phyloP scores from a whole-genome alignment of 1,140 invertebrate species.

The Mesaphorura yosii region DNA sequence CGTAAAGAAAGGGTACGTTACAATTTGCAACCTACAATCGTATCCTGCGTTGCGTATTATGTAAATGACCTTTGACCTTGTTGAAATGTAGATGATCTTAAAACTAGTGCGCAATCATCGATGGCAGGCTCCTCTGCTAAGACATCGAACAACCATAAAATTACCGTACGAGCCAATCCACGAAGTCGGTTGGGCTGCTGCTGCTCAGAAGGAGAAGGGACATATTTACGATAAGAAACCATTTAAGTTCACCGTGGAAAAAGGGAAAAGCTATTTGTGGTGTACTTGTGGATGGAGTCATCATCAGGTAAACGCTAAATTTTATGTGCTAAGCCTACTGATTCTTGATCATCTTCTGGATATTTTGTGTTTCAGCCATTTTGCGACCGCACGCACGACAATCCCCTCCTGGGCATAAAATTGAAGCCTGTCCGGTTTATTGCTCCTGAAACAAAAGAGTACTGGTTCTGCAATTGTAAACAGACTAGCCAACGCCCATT shows the following conservation, averaged over 20 bases:
- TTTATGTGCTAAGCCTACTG: not conserved
- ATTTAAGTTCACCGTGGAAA: conserved; percentile 60
- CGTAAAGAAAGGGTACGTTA: too few species aligned
- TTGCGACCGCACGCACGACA: conserved; percentile 86
- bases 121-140: too few species aligned
- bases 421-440: conserved; percentile 62
- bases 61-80: too few species aligned
- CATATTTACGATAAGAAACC: conserved; percentile 76
- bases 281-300: conserved; percentile 87
- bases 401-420: conserved; percentile 47
- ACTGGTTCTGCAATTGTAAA: conserved; percentile 98
- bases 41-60: too few species aligned
- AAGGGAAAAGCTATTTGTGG: conserved; percentile 80
- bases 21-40: too few species aligned
- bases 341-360: conserved; percentile 7
- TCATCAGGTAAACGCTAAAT: conserved; percentile 46
- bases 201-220: conserved; percentile 53
- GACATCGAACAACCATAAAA: conserved; percentile 4
- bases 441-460: conserved; percentile 80
- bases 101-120: too few species aligned
- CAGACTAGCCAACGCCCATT: conserved; percentile 89
- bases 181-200: not conserved
- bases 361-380: conserved; percentile 61
- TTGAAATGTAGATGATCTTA: too few species aligned
- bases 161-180: conserved; percentile 7